These are phyloP conservation scores for Ctenopoma kingsleyae DNA, from an alignment of 2,797 vertebrate genomes.

Conservation along the genomic window DNA sequence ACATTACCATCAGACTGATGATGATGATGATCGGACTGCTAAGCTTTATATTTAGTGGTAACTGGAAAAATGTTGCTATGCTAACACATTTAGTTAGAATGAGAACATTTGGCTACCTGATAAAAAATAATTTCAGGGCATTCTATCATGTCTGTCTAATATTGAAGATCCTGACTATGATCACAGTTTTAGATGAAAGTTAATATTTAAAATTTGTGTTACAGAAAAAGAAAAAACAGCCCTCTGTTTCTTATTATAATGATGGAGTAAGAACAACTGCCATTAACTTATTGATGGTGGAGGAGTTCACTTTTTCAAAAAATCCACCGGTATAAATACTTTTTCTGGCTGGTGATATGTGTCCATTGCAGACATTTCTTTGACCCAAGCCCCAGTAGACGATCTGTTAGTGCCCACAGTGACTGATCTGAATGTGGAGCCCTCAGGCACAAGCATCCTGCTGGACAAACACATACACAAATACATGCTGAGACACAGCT, in stretches of 20 bases:
- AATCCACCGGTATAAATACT: constrained; percentile 17
- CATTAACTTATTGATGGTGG: constrained; percentile 10
- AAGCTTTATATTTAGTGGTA: background rate
- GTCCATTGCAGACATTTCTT: constrained; percentile 38
- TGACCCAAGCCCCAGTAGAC: constrained; percentile 36
- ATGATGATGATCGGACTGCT: too few species aligned
- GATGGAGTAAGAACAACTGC: constrained; percentile 15
- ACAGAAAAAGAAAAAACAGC: too few species aligned
- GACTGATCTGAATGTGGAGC: constrained; percentile 48
- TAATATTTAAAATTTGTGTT: too few species aligned
- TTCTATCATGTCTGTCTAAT: background rate
- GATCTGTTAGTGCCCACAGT: constrained; percentile 30
- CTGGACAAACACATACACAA: constrained; percentile 29
- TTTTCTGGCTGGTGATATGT: constrained; percentile 33
- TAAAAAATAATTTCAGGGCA: background rate
- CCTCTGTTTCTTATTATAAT: too few species aligned
- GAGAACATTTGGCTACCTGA: background rate
- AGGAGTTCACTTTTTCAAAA: background rate
- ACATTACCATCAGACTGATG: background rate
- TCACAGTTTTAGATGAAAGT: background rate
- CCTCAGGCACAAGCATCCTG: constrained; percentile 32
- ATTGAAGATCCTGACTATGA: background rate
- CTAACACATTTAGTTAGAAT: background rate
- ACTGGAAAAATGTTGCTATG: background rate
- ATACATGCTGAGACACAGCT: constrained; percentile 54